Evolutionary conservation across 1,140 invertebrate species (phyloP).

Genomic region (Magallana ariakensis): DNA sequence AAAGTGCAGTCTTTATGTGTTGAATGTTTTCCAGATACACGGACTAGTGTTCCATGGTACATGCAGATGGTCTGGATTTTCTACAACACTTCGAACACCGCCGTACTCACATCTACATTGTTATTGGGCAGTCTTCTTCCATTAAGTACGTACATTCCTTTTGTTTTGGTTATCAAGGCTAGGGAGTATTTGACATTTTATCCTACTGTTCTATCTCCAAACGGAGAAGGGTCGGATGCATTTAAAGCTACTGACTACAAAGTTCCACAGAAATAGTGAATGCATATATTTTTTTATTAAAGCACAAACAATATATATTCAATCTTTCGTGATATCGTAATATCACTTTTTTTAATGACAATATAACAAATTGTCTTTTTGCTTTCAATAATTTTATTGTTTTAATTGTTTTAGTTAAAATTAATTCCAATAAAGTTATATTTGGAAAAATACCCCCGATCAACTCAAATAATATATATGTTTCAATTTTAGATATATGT

Average conservation of each 20-base stretch:
- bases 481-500: too few species aligned
- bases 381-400: too few species aligned
- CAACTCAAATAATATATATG: too few species aligned
- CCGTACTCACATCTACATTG: background rate
- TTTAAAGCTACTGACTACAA: background rate
- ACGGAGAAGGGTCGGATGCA: too few species aligned
- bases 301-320: background rate
- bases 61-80: background rate
- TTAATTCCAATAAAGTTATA: too few species aligned
- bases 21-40: background rate
- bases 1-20: background rate
- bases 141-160: background rate
- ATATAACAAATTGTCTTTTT: too few species aligned
- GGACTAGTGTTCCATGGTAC: background rate
- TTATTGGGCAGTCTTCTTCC: background rate
- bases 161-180: background rate
- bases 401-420: too few species aligned
- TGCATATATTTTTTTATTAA: background rate
- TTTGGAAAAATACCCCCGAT: too few species aligned
- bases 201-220: background rate
- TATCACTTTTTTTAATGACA: too few species aligned
- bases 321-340: background rate
- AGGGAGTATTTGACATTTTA: background rate
- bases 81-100: background rate
- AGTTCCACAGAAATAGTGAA: background rate